phyloP scores from a whole-genome alignment of 2,113 vertebrate genomes.

The Pandion haliaetus region DNA sequence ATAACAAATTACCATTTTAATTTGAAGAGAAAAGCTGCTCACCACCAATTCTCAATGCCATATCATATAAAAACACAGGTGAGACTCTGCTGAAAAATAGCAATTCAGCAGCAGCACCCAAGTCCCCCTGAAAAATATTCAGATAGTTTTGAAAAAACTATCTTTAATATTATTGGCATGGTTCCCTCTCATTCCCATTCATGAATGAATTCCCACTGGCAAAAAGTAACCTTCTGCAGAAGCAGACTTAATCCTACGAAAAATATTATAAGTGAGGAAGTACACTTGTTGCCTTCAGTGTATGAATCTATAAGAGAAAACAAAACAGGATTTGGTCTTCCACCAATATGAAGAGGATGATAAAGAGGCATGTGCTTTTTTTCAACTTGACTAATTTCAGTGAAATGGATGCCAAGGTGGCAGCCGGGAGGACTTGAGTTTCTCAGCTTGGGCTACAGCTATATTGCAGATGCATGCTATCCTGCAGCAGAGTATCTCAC shows the following conservation, averaged over 20 bases:
- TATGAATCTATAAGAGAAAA: not conserved
- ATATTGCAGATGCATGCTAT: not conserved
- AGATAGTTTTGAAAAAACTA: not conserved
- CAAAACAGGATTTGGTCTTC: not conserved
- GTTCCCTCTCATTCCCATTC: not conserved
- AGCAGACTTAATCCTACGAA: not conserved
- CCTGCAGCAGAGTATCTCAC: not conserved
- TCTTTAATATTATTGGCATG: not conserved
- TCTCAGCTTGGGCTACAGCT: not conserved
- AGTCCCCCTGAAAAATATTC: not conserved
- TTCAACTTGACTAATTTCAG: not conserved
- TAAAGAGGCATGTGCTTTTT: not conserved
- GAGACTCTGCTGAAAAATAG: not conserved
- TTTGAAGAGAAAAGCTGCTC: not conserved
- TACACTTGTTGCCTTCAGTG: not conserved
- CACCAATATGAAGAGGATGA: not conserved
- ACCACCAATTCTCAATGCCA: not conserved
- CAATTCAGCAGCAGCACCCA: not conserved
- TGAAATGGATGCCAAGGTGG: not conserved
- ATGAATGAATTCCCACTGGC: not conserved
- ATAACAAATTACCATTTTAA: not conserved
- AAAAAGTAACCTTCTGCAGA: not conserved
- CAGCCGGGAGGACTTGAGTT: not conserved
- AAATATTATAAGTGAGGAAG: not conserved
- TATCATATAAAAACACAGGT: not conserved